phyloP scores from a whole-genome alignment of 2,797 vertebrate genomes.

The Gambelia wislizenii region DNA sequence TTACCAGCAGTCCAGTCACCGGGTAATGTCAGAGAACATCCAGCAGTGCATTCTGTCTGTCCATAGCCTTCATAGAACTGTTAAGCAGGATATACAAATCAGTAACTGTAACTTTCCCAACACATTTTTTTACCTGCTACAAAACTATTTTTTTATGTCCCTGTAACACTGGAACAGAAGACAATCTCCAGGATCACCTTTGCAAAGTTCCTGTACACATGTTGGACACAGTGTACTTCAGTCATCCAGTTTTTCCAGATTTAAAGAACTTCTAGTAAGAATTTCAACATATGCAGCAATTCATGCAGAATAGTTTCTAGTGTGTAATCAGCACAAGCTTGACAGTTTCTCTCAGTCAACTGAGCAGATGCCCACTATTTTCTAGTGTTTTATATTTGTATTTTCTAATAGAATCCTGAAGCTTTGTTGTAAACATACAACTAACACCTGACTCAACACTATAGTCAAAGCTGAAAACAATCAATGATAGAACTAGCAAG shows the following conservation, averaged over 20 bases:
- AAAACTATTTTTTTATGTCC: neutral
- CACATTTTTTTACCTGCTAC: neutral
- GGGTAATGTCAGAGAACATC: constrained; percentile 89
- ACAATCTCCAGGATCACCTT: neutral
- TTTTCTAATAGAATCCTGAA: neutral
- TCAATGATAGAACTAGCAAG: neutral
- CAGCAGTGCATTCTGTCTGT: constrained; percentile 96
- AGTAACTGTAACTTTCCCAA: neutral
- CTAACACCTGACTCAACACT: neutral
- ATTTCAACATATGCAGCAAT: neutral
- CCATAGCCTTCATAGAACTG: constrained; percentile 99
- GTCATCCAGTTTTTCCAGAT: neutral
- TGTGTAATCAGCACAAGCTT: neutral
- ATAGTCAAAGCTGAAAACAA: neutral
- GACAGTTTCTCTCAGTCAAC: neutral
- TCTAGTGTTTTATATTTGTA: too few relatives aligned
- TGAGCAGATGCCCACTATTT: neutral
- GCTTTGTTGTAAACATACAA: neutral
- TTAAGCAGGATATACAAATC: constrained; percentile 29
- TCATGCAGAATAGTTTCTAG: too few relatives aligned
- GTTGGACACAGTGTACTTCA: neutral
- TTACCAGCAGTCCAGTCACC: constrained; percentile 97
- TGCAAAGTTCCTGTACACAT: neutral
- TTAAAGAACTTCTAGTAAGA: neutral
- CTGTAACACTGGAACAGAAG: neutral